These are phyloP conservation scores for Spizaetus ornatus DNA, from an alignment of 2,113 vertebrate genomes.

Conservation along the genomic window DNA sequence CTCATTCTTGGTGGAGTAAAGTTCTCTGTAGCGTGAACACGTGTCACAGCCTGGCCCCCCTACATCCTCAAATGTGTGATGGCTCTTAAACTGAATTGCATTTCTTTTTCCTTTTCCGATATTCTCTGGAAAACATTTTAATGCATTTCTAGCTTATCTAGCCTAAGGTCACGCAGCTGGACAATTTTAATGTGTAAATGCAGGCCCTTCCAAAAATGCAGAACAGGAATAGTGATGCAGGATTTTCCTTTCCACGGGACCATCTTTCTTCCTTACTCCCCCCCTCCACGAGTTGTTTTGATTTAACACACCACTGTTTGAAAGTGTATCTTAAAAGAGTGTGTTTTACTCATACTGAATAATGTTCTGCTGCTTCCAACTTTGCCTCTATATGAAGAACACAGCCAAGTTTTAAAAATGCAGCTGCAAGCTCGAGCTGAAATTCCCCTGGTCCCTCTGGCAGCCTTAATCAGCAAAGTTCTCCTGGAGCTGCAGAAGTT, in stretches of 20 bases:
- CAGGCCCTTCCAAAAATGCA: not conserved
- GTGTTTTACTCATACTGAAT: constrained; percentile 60
- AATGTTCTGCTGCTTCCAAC: constrained; percentile 65
- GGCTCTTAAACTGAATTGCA: not conserved
- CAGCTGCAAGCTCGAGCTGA: constrained; percentile 19
- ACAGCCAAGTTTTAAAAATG: constrained; percentile 25
- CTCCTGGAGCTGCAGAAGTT: not conserved
- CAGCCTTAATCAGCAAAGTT: constrained; percentile 56
- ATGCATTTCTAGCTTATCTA: not conserved
- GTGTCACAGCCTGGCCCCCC: not conserved
- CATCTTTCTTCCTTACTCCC: not conserved
- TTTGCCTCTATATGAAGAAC: constrained; percentile 36
- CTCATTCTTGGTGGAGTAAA: not conserved
- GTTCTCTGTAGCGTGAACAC: not conserved
- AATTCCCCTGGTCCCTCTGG: constrained; percentile 41
- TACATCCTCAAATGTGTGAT: not conserved
- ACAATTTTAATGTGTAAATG: not conserved
- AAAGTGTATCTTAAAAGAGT: constrained; percentile 60
- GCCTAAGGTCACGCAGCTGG: not conserved
- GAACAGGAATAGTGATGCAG: not conserved
- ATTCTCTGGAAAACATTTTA: not conserved
- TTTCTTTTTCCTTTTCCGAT: not conserved
- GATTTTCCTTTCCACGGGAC: not conserved
- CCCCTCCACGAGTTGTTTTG: not conserved
- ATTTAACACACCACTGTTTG: not conserved